These are phyloP conservation scores for Syrrhaptes paradoxus DNA, from an alignment of 2,113 vertebrate genomes.

Conservation along the genomic window DNA sequence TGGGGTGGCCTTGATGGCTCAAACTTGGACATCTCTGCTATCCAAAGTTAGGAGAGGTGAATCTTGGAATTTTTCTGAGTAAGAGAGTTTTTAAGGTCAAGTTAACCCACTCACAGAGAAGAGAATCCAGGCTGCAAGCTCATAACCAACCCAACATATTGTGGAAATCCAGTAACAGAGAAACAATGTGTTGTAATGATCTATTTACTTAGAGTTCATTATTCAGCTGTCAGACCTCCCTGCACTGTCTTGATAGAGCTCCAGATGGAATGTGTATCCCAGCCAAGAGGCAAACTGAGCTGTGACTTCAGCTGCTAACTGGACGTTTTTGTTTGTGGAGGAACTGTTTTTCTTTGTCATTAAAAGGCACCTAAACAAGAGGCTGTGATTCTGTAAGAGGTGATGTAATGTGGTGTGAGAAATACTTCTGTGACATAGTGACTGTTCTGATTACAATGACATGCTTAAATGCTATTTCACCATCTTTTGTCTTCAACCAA, in stretches of 20 bases:
- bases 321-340: not conserved
- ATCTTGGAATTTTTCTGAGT: not conserved
- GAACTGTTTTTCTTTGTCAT: constrained; percentile 34
- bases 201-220: constrained; percentile 54
- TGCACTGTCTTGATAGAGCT: constrained; percentile 49
- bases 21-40: not conserved
- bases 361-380: constrained; percentile 23
- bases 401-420: not conserved
- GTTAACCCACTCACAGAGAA: not conserved
- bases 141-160: not conserved
- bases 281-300: constrained; percentile 25
- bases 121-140: constrained; percentile 17
- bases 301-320: constrained; percentile 61
- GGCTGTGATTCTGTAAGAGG: not conserved
- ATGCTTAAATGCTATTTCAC: not conserved
- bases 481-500: not conserved
- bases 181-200: constrained; percentile 49
- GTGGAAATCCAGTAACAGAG: constrained; percentile 33
- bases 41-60: not conserved
- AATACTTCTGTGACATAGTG: not conserved
- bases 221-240: constrained; percentile 68
- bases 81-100: not conserved
- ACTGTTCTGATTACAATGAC: not conserved
- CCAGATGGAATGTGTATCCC: constrained; percentile 47
- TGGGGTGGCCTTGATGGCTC: not conserved